Conservation (phyloP, 2,113 vertebrate genomes). For the Jacana jacana region DNA sequence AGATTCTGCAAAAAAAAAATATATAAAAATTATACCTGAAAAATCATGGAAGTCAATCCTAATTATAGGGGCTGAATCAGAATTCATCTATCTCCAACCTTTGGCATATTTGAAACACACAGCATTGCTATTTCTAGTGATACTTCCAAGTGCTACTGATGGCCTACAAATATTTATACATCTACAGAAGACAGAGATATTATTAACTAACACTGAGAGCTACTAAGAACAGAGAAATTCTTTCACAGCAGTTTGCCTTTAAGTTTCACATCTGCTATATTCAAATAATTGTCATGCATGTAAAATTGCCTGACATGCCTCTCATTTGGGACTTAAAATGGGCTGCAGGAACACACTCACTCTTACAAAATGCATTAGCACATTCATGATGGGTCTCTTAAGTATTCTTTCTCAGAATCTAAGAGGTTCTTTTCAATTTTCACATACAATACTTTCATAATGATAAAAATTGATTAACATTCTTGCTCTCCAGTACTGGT, state of each 20-base stretch:
- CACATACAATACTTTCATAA: background rate
- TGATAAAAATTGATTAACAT: constrained; percentile 13
- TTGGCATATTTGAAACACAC: background rate
- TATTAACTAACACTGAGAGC: background rate
- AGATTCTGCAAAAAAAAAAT: background rate
- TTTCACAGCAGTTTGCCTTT: background rate
- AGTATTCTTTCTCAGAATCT: background rate
- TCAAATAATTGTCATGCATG: background rate
- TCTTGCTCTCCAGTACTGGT: background rate
- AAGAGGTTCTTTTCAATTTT: background rate
- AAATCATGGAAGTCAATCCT: background rate
- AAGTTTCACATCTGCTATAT: background rate
- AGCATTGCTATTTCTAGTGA: background rate
- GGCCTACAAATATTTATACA: background rate
- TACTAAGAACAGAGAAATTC: background rate
- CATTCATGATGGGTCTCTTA: background rate
- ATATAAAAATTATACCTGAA: background rate
- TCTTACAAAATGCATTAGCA: constrained; percentile 28
- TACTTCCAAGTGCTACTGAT: background rate
- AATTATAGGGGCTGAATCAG: background rate
- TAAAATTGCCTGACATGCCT: background rate
- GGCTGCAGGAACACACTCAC: constrained; percentile 10
- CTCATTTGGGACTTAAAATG: background rate
- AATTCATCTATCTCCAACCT: background rate
- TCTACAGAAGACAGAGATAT: background rate